These are phyloP conservation scores for Pachymerium ferrugineum DNA, from an alignment of 2,888 invertebrate species.

Conservation along the genomic window DNA sequence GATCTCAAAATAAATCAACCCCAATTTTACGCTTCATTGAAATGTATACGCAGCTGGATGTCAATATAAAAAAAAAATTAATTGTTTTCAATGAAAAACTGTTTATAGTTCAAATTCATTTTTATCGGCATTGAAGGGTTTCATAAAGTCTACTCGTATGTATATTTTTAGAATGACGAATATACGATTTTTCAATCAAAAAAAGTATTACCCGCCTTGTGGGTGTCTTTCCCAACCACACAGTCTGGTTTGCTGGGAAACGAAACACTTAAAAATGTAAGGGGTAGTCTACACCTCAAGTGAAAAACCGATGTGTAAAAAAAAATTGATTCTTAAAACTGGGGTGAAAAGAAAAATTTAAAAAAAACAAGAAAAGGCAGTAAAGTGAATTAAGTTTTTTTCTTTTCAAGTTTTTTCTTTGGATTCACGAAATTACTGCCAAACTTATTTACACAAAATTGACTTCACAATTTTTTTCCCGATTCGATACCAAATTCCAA, in stretches of 20 bases:
- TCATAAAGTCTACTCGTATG: no score
- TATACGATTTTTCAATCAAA: not conserved
- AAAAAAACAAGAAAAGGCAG: no score
- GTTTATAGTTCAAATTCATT: not conserved
- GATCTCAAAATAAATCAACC: not conserved
- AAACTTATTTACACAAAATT: no score
- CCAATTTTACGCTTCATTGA: not conserved
- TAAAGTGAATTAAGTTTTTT: no score
- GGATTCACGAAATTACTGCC: no score
- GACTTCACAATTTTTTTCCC: no score
- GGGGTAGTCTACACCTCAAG: not conserved
- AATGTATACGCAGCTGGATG: no score
- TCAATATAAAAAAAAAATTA: not conserved
- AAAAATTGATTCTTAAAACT: no score
- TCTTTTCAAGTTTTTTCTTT: no score
- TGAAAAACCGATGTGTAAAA: not conserved
- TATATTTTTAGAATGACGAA: no score
- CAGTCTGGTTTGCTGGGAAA: not conserved
- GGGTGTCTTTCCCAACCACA: not conserved
- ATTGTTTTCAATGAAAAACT: not conserved
- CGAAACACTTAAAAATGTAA: not conserved
- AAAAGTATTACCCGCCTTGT: not conserved
- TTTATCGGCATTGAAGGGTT: not conserved
- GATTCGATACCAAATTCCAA: no score
- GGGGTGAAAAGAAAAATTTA: no score